Conservation (phyloP, 2,797 vertebrate genomes). For the Mico argentatus region DNA sequence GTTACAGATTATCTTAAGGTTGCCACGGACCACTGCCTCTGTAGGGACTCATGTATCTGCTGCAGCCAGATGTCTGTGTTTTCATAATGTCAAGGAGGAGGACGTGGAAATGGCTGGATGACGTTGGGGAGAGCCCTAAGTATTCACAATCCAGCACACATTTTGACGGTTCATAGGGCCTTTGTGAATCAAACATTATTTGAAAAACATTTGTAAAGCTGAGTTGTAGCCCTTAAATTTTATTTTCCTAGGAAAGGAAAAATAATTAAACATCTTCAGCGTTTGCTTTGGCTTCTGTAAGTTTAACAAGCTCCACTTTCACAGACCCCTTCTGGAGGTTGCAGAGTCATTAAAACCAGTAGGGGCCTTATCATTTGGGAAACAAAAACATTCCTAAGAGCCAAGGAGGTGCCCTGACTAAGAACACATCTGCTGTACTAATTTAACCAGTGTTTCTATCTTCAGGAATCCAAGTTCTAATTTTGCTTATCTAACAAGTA, state of each 20-base stretch:
- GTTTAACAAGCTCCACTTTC: background rate
- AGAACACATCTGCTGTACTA: no score
- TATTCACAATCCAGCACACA: background rate
- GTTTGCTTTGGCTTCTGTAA: background rate
- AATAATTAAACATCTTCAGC: background rate
- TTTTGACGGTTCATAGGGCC: background rate
- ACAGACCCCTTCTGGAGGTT: background rate
- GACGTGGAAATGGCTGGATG: accelerated
- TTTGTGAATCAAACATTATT: background rate
- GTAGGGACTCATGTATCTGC: background rate
- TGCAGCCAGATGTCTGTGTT: background rate
- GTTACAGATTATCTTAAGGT: background rate
- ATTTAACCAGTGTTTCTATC: background rate
- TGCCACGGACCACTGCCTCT: background rate
- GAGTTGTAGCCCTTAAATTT: background rate
- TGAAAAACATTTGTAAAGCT: background rate
- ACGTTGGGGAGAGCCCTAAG: no score
- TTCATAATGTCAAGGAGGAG: accelerated
- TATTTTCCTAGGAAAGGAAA: background rate
- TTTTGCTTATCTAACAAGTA: background rate
- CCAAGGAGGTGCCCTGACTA: background rate
- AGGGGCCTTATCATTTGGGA: background rate
- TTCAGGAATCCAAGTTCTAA: background rate
- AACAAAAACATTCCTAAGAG: background rate
- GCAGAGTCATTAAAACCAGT: background rate